These are phyloP conservation scores for Silurus meridionalis DNA, from an alignment of 2,113 vertebrate species.

Conservation along the genomic window DNA sequence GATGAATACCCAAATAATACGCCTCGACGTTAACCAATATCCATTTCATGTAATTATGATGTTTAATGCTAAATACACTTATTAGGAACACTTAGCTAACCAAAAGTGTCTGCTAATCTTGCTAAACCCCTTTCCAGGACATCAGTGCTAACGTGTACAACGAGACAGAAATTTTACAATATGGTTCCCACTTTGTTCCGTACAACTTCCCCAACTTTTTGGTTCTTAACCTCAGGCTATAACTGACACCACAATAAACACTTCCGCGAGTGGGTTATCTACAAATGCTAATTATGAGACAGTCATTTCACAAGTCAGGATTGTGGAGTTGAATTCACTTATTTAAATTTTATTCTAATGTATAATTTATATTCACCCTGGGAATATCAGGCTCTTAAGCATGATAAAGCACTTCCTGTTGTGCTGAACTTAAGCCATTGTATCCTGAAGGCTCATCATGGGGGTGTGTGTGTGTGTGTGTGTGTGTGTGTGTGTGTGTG, in stretches of 20 bases:
- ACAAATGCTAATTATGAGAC: not conserved
- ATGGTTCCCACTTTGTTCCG: not conserved
- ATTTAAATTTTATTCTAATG: slow-evolving; percentile 9
- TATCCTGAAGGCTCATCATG: slow-evolving; percentile 50
- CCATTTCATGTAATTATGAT: not conserved
- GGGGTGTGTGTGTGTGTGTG: slow-evolving; percentile 34
- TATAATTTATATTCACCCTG: slow-evolving; percentile 3
- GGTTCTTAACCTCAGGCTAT: not conserved
- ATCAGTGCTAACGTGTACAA: not conserved
- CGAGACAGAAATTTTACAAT: not conserved
- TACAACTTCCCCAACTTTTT: not conserved
- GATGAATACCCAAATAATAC: not conserved
- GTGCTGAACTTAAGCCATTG: slow-evolving; percentile 43
- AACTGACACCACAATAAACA: not conserved
- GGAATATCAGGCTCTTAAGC: slow-evolving; percentile 28
- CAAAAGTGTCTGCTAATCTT: not conserved
- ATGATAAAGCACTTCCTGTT: slow-evolving; percentile 53
- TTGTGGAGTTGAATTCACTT: not conserved
- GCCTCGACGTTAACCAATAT: not conserved
- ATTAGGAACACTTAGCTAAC: not conserved
- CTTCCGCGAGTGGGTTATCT: not conserved
- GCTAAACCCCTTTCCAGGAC: not conserved
- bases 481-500: slow-evolving; percentile 17
- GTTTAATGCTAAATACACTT: not conserved
- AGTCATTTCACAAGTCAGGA: not conserved